Conservation (phyloP, 2,888 invertebrate species). For the Andrena trimmerana region DNA sequence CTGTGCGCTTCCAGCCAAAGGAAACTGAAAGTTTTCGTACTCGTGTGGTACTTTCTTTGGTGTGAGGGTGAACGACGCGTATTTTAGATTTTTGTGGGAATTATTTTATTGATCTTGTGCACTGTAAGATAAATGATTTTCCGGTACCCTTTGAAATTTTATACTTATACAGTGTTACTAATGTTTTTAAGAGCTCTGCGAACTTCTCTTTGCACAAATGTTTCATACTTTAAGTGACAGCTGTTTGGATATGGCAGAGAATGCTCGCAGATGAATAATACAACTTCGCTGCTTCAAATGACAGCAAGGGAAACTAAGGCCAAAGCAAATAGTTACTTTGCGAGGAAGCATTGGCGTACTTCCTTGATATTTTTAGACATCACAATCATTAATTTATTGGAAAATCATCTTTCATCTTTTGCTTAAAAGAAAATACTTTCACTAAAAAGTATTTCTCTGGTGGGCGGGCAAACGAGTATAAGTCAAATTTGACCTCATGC, state of each 20-base stretch:
- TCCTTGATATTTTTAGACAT: not conserved
- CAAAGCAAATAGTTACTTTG: not conserved
- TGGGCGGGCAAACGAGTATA: too few species aligned
- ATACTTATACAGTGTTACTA: too few species aligned
- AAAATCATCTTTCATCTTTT: not conserved
- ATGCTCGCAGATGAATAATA: not conserved
- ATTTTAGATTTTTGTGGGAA: too few species aligned
- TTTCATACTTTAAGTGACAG: too few species aligned
- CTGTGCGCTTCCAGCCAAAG: not conserved
- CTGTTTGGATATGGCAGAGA: too few species aligned
- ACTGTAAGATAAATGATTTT: not conserved
- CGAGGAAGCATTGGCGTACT: not conserved
- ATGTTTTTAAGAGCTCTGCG: not conserved
- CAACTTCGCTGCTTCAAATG: not conserved
- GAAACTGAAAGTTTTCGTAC: not conserved
- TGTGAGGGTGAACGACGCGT: too few species aligned
- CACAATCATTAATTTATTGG: not conserved
- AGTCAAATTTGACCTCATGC: too few species aligned
- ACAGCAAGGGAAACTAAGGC: too few species aligned
- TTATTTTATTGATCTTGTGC: too few species aligned
- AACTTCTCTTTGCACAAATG: too few species aligned
- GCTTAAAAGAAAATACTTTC: not conserved
- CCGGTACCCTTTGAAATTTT: too few species aligned
- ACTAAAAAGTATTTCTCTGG: not conserved
- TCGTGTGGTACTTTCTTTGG: too few species aligned